These are phyloP conservation scores for Microtus richardsoni DNA, from an alignment of 2,113 vertebrate species.

Conservation along the genomic window DNA sequence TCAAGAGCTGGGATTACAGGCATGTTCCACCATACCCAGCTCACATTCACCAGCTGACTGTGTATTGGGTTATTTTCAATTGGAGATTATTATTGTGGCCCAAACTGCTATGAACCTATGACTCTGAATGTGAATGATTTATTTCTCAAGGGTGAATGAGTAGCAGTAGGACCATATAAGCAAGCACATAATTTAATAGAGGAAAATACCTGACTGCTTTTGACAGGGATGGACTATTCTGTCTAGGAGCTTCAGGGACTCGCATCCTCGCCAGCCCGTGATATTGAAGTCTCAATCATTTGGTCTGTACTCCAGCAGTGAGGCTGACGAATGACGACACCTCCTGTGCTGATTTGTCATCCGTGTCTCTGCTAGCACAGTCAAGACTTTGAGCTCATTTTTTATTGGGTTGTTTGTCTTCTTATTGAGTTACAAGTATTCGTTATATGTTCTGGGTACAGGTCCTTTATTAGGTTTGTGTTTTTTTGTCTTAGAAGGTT, in stretches of 20 bases:
- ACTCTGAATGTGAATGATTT: background rate
- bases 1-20: background rate
- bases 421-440: background rate
- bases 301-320: accelerated
- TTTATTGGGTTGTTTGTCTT: constrained; percentile 51
- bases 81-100: background rate
- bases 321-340: accelerated
- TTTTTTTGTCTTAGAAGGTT: background rate
- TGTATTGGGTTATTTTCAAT: background rate
- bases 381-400: background rate
- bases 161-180: background rate
- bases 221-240: background rate
- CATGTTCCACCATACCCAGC: background rate
- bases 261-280: accelerated
- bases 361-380: accelerated
- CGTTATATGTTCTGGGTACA: background rate
- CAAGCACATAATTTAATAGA: background rate
- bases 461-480: constrained; percentile 5
- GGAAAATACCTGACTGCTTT: background rate
- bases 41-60: background rate
- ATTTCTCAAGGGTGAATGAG: background rate
- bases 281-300: accelerated
- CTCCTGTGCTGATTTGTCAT: background rate
- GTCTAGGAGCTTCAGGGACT: accelerated
- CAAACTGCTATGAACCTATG: background rate